Evolutionary conservation across 2,113 vertebrate genomes (phyloP).

Genomic region (Eidolon helvum): DNA sequence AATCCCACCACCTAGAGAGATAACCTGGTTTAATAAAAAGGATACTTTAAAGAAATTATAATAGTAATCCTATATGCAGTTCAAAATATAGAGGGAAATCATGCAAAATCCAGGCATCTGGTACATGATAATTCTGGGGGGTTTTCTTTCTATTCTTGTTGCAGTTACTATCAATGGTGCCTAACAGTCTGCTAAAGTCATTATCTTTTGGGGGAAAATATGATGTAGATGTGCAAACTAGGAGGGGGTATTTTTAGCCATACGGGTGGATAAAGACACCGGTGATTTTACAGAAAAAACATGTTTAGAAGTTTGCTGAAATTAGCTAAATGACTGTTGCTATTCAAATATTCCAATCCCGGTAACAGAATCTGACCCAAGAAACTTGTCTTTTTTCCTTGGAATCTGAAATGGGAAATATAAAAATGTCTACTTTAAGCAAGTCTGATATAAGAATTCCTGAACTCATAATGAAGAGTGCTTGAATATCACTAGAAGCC

Average conservation of each 20-base stretch:
- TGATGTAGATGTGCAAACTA: neutral
- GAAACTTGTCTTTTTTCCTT: conserved; percentile 8
- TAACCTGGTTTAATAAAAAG: neutral
- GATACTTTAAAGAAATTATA: neutral
- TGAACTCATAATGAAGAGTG: neutral
- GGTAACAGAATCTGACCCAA: neutral
- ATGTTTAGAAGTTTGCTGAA: neutral
- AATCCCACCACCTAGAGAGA: neutral
- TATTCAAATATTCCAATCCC: neutral
- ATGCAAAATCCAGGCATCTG: neutral
- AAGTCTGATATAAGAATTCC: neutral
- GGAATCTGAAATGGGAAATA: neutral
- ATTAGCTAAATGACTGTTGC: neutral
- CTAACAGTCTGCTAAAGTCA: neutral
- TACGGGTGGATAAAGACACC: neutral
- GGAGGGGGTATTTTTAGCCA: neutral
- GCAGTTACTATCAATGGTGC: neutral
- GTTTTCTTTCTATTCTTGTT: neutral
- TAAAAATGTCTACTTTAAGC: neutral
- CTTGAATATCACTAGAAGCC: neutral
- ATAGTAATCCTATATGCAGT: neutral
- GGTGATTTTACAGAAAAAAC: neutral
- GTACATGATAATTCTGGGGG: no score
- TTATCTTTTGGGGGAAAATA: neutral
- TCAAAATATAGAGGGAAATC: neutral